phyloP scores from a whole-genome alignment of 1,140 invertebrate species.

The Drosophila pachea region DNA sequence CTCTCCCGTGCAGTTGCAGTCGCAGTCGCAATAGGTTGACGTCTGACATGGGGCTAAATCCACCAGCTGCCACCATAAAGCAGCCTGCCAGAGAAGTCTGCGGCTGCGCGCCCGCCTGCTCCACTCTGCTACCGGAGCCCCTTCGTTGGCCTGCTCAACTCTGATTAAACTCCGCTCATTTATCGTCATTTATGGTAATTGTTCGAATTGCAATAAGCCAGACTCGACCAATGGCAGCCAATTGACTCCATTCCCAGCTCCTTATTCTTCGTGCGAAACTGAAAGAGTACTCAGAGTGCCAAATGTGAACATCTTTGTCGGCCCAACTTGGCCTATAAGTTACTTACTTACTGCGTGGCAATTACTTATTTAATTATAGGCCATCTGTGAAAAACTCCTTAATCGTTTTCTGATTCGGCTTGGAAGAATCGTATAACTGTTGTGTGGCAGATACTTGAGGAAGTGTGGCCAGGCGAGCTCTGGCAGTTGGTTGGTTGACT shows the following conservation, averaged over 20 bases:
- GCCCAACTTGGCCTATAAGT: too few species aligned
- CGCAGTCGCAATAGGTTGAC: slow-evolving; percentile 52
- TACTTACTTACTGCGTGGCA: too few species aligned
- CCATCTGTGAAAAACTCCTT: too few species aligned
- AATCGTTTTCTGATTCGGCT: neutral
- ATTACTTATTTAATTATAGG: too few species aligned
- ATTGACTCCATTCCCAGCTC: neutral
- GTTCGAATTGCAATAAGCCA: slow-evolving; percentile 52
- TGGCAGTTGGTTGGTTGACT: slow-evolving; percentile 45
- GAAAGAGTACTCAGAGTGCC: too few species aligned
- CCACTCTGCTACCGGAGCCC: neutral
- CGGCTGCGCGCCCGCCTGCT: slow-evolving; percentile 36
- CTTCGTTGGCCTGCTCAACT: slow-evolving; percentile 23
- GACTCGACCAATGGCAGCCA: slow-evolving; percentile 31
- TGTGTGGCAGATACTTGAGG: slow-evolving; percentile 33
- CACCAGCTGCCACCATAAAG: slow-evolving; percentile 41
- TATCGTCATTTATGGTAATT: slow-evolving; percentile 72
- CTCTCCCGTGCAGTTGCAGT: slow-evolving; percentile 26
- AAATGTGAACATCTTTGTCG: too few species aligned
- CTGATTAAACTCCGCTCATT: slow-evolving; percentile 62
- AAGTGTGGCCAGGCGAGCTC: slow-evolving; percentile 35
- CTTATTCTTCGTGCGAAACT: neutral
- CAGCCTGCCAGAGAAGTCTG: slow-evolving; percentile 15
- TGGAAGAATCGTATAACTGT: slow-evolving; percentile 15
- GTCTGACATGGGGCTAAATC: slow-evolving; percentile 63